Percentiles rank a stretch among this genome's conserved stretches.
These are phyloP conservation scores for Meleagris gallopavo DNA, from an alignment of 2,113 vertebrate genomes.

Conservation along the genomic window DNA sequence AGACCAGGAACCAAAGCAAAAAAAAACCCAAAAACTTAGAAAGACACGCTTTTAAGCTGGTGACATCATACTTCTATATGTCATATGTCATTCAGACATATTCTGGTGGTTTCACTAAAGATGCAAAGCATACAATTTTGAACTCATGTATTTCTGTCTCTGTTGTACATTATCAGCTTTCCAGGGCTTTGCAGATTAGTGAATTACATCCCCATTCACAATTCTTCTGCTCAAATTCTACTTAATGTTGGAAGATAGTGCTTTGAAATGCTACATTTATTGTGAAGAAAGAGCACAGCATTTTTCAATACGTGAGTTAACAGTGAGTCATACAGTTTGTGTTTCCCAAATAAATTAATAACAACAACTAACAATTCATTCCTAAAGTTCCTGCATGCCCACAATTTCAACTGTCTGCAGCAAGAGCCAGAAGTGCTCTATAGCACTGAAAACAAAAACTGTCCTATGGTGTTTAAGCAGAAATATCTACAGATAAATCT, in stretches of 20 bases:
- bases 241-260: not conserved
- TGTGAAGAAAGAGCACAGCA: not conserved
- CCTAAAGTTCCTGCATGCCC: conserved; percentile 59
- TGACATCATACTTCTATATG: conserved; percentile 42
- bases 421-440: not conserved
- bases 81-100: not conserved
- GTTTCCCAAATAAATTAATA: conserved; percentile 73
- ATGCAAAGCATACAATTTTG: not conserved
- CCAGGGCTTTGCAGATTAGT: not conserved
- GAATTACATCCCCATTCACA: not conserved
- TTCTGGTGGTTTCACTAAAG: conserved; percentile 15
- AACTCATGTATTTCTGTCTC: not conserved
- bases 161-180: not conserved
- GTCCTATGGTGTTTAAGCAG: not conserved
- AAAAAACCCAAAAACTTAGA: not conserved
- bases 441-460: conserved; percentile 19
- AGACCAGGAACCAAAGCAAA: not conserved
- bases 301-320: conserved; percentile 51
- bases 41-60: not conserved
- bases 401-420: not conserved
- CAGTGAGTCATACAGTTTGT: conserved; percentile 50
- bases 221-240: conserved; percentile 4
- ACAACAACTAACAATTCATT: conserved; percentile 69
- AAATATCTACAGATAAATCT: not conserved
- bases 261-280: conserved; percentile 12